A percentile compares a stretch with the other conserved stretches of the same genome.
These are phyloP conservation scores for Archips crataeganus DNA, from an alignment of 2,888 invertebrate species.

Conservation along the genomic window DNA sequence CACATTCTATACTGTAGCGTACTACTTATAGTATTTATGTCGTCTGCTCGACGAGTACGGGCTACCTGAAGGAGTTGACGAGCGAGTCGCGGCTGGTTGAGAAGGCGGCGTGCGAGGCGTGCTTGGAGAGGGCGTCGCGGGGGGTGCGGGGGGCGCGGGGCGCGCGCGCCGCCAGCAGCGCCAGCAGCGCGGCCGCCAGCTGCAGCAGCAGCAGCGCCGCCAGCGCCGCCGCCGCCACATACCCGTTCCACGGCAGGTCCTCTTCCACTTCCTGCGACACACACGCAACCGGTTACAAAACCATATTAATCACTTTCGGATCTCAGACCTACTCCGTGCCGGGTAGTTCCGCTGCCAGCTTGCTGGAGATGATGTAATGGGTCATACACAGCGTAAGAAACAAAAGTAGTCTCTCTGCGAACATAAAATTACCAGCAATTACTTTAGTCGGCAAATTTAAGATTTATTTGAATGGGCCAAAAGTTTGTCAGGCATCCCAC, in stretches of 20 bases:
- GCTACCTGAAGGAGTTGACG: constrained; percentile 33
- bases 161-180: constrained; percentile 50
- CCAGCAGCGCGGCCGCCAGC: constrained; percentile 52
- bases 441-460: no score
- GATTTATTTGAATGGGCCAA: no score
- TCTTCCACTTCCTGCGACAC: constrained; percentile 59
- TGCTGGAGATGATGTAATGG: no score
- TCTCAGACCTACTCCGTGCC: no score
- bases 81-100: constrained; percentile 29
- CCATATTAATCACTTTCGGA: not conserved
- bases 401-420: no score
- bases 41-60: not conserved
- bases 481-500: no score
- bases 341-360: no score
- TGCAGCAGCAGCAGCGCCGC: constrained; percentile 57
- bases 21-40: no score
- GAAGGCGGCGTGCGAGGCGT: not conserved
- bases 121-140: not conserved
- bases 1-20: no score
- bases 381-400: no score
- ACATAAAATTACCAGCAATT: no score
- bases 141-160: not conserved
- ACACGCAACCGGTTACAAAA: not conserved
- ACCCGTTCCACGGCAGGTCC: constrained; percentile 63
- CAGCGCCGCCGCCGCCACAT: constrained; percentile 53